Evolutionary conservation across 30 jellyfish, hydroid and myxozoan species (phyloP), one percentile per base, ranked within the genome.

Genomic region (Clytia hemisphaerica): DNA sequence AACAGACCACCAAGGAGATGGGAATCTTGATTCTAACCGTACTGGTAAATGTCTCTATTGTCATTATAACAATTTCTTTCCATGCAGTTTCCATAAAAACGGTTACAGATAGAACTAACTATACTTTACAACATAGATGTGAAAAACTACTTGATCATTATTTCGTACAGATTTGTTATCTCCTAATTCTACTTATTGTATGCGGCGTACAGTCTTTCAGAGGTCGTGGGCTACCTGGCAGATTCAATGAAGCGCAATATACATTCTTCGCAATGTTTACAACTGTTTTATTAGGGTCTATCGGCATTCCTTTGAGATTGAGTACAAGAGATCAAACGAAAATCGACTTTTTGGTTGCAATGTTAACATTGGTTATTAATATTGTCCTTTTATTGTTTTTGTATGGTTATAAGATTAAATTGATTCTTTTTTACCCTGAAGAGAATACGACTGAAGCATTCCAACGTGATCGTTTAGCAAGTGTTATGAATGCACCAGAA

Each of bases 141-240:
- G 30, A 45, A 35, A 19, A 26, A 9, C 9, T 24, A 25, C 31
- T 9, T 21, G n/a, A n/a, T n/a, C 59, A 32, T 69, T 29, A 45
- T 5, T 2, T 27, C 10, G 40, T 46, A 27, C 81, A 69, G 18
- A 34, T 69, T 0, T 51, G 4, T 45, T 46, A 22, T 50, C 54
- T 69, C 2, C 27, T 69, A 4, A 24, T 49, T 24, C 76, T 69
- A 30, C 81, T 25, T 6, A 25, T 69, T 30, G 45, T 49, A 22
- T 69, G 81, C 54, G 81, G 71, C 1, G 81, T 69, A 3, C 81
- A 69, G 49, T 24, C 75, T 3, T 69, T 18, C 35, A 76, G 81
- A 2, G 81, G 81, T 25, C 32, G 81, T 3, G 49, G 29, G 5
- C 30, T 69, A 26, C 81, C 81, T 3, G 21, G 58, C 60, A 69